phyloP scores from a whole-genome alignment of 1,140 invertebrate species.

The Rhagoletis zephyria region DNA sequence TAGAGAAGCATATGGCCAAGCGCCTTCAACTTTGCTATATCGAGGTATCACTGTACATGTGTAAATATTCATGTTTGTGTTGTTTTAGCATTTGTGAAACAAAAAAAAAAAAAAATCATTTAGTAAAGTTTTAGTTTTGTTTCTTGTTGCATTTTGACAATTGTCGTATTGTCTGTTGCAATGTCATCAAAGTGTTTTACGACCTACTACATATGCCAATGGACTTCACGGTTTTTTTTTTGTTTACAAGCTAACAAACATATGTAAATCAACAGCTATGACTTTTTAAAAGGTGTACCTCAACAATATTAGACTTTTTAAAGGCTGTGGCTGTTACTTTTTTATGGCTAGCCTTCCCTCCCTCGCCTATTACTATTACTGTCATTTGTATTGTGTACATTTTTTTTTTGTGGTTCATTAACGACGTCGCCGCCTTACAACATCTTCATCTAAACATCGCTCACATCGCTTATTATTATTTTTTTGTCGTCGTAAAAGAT shows the following conservation, averaged over 20 bases:
- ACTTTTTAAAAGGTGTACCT: too few species aligned
- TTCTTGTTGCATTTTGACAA: background rate
- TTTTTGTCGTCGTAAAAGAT: background rate
- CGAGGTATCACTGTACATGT: background rate
- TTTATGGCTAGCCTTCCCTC: too few species aligned
- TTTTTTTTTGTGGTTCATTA: background rate
- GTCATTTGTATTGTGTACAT: background rate
- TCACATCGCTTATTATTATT: constrained; percentile 1
- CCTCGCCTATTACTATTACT: too few species aligned
- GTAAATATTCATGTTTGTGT: background rate
- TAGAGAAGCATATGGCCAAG: too few species aligned
- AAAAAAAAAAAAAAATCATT: too few species aligned
- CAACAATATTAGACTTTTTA: too few species aligned
- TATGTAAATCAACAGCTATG: too few species aligned
- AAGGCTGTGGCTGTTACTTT: too few species aligned
- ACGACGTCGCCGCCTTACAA: background rate
- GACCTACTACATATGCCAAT: background rate
- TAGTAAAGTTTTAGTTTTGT: too few species aligned
- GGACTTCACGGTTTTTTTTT: background rate
- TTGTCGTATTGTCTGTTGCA: background rate
- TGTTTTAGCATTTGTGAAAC: background rate
- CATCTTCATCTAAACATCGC: background rate
- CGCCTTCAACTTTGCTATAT: too few species aligned
- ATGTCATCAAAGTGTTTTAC: background rate
- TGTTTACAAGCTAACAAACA: background rate